Percentiles rank a stretch among this genome's conserved stretches.
phyloP scores from a whole-genome alignment of 2,113 vertebrate genomes.

The Zapus hudsonius region DNA sequence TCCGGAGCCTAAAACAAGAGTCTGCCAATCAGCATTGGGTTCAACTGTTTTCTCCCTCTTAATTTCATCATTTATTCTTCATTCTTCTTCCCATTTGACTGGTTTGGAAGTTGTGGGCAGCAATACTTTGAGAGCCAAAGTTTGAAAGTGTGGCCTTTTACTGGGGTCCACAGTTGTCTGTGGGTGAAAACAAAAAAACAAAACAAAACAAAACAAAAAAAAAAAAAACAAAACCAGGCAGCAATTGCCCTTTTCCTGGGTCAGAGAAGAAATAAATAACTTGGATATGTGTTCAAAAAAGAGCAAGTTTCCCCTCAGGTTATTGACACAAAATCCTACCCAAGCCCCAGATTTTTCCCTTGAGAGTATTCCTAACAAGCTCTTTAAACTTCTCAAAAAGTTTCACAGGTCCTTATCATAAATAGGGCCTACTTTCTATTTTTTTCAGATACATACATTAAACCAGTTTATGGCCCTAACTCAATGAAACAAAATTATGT shows the following conservation, averaged over 20 bases:
- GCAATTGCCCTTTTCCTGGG: conserved; percentile 83
- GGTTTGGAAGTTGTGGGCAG: conserved; percentile 82
- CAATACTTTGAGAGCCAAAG: conserved; percentile 83
- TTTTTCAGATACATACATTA: conserved; percentile 31
- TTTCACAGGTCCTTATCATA: background rate
- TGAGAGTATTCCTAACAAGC: conserved; percentile 23
- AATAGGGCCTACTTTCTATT: background rate
- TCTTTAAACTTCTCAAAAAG: conserved; percentile 30
- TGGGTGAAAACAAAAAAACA: conserved; percentile 76
- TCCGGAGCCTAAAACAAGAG: conserved; percentile 89
- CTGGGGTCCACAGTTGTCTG: conserved; percentile 82
- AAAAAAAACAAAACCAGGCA: conserved; percentile 76
- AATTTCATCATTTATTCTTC: conserved; percentile 83
- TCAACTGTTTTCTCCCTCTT: conserved; percentile 79
- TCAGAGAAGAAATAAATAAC: conserved; percentile 83
- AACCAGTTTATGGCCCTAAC: background rate
- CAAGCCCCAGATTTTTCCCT: conserved; percentile 58
- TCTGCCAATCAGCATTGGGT: conserved; percentile 77
- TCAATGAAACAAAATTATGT: conserved; percentile 15
- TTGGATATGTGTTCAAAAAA: conserved; percentile 81
- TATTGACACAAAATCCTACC: conserved; percentile 73
- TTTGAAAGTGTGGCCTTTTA: conserved; percentile 84
- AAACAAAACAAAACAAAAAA: conserved; percentile 53
- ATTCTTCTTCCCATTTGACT: conserved; percentile 83
- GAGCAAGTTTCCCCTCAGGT: conserved; percentile 78